These are phyloP conservation scores for Aspidiotus rigidus DNA, from an alignment of 2,888 invertebrate genomes.

Conservation along the genomic window DNA sequence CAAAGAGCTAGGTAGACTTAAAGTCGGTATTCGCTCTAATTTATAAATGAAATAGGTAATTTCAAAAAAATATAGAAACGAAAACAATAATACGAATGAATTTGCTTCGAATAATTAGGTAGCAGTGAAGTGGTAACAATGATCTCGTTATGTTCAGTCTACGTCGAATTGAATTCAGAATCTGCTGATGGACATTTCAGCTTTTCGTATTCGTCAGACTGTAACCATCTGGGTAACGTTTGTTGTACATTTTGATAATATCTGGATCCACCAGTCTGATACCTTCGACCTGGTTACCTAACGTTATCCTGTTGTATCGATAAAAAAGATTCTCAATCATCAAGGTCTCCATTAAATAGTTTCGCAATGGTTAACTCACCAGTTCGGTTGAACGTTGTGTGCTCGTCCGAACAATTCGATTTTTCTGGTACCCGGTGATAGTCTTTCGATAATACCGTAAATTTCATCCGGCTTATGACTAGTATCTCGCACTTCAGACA, in stretches of 20 bases:
- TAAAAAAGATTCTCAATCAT: not conserved
- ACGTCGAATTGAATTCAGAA: no score
- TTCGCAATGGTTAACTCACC: slow-evolving; percentile 49
- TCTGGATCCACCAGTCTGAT: slow-evolving; percentile 87
- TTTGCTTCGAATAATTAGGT: no score
- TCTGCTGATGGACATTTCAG: not conserved
- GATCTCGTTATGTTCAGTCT: no score
- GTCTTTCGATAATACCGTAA: slow-evolving; percentile 91
- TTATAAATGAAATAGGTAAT: no score
- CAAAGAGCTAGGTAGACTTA: no score
- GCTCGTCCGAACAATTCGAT: slow-evolving; percentile 94
- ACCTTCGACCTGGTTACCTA: slow-evolving; percentile 95
- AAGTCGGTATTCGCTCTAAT: no score
- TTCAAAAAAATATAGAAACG: no score
- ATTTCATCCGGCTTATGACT: slow-evolving; percentile 98
- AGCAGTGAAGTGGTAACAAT: no score
- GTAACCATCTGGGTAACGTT: slow-evolving; percentile 85
- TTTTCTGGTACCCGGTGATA: slow-evolving; percentile 93
- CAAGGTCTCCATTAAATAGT: not conserved
- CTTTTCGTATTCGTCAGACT: slow-evolving; percentile 48
- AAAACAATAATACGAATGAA: no score
- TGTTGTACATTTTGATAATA: slow-evolving; percentile 77
- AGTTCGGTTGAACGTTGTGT: slow-evolving; percentile 96
- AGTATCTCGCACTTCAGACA: slow-evolving; percentile 94
- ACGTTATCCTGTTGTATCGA: slow-evolving; percentile 58